Base-by-base conservation (phyloP, 2,113 vertebrate genomes). In the Brienomyrus longianalis region DNA sequence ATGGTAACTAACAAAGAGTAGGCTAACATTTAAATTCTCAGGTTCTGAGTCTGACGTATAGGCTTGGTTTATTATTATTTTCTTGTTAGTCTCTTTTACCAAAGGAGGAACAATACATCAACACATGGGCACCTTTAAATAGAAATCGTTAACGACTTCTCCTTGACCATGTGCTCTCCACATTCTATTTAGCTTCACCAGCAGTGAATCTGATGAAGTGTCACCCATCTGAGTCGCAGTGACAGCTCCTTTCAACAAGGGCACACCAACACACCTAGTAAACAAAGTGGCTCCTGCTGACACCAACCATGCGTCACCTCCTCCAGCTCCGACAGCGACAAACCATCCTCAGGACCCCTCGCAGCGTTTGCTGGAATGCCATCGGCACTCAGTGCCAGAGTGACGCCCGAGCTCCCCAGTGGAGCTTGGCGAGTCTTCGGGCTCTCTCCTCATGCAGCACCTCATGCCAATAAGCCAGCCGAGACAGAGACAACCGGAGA, bases 201-300 rank as follows among this genome's bases (percentile, higher is more conserved):
- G 11, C 50, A 35, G 84, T 56, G 21, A 90, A 87, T 23, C 39
- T 70, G 47, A 70, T 87, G 39, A 86, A 90, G 31, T 83, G 66
- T 43, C 62, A 48, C 84, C 15, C 19, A 50, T 59, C 27, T 50
- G n/a, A 31, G 66, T 90, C 23, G 50, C 89, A 86, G 27, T 35
- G 89, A 54, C 45, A 87, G 87, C 45, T 77, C 47, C 27, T 88
- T 88, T 90, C 51, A 45, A 66, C 23, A 77, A 77, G 9, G 47
- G n/a, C 3, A 21, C 48, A 74, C 23, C 56, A 39, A 85, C 84
- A 87, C 47, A 90, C 50, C 31, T 27, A 27, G 21, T 56, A 90
- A 86, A 90, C 56, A 90, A 39, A 86, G 31, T 70, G 56, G 56
- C 62, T 27, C 48, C 48, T 43, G 11, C 23, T 83, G 86, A 80